These are phyloP conservation scores for Bombus difficillimus DNA, from an alignment of 1,140 invertebrate species.

Conservation along the genomic window DNA sequence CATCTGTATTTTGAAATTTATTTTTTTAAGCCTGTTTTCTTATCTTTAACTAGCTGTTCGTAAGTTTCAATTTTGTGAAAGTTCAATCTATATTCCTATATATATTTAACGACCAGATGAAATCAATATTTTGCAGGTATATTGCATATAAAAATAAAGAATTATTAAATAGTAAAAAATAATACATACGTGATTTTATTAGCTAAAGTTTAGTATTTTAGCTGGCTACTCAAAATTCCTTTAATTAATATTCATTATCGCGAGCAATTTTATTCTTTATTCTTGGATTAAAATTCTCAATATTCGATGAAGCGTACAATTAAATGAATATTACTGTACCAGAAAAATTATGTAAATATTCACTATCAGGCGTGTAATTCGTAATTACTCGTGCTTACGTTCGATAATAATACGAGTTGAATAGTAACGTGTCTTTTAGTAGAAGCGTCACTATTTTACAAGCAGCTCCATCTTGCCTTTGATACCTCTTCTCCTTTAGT, in stretches of 20 bases:
- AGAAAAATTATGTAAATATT: background rate
- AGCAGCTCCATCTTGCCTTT: background rate
- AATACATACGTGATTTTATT: too few species aligned
- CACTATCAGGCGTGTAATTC: background rate
- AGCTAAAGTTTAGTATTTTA: too few species aligned
- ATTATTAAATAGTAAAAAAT: too few species aligned
- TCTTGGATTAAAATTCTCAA: background rate
- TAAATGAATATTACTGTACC: background rate
- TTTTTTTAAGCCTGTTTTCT: background rate
- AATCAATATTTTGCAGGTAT: too few species aligned
- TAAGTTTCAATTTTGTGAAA: background rate
- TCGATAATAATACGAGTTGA: background rate
- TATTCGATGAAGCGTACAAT: too few species aligned
- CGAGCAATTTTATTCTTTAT: too few species aligned
- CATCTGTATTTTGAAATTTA: background rate
- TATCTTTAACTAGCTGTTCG: background rate
- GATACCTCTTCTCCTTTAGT: background rate
- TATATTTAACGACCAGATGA: too few species aligned
- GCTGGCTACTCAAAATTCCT: too few species aligned
- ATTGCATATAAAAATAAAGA: too few species aligned
- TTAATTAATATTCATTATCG: too few species aligned
- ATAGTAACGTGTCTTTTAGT: background rate
- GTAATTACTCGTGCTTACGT: background rate
- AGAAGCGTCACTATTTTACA: background rate
- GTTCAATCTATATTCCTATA: too few species aligned